Evolutionary conservation across 2,113 vertebrate genomes (phyloP).

Genomic region (Pygoscelis adeliae): DNA sequence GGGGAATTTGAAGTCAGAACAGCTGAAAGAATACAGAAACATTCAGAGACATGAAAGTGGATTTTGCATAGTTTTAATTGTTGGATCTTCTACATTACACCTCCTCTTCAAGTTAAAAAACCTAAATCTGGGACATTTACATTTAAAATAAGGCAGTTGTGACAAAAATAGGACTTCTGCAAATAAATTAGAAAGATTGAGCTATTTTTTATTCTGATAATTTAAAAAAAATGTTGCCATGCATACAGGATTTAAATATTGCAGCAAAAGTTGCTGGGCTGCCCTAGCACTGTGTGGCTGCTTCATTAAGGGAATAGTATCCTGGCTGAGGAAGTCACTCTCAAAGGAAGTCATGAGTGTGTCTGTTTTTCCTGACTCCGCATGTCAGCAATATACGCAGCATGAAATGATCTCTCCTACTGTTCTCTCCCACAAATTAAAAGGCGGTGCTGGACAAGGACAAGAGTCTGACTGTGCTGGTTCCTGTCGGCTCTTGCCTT

Average conservation of each 20-base stretch:
- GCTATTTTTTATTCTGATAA: neutral
- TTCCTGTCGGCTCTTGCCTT: neutral
- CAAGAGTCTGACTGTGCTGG: neutral
- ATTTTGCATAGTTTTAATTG: neutral
- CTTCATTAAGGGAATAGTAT: neutral
- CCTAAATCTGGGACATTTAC: neutral
- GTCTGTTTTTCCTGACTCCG: neutral
- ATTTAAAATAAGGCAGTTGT: neutral
- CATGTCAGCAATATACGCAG: neutral
- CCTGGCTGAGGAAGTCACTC: neutral
- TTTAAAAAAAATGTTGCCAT: neutral
- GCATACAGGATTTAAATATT: neutral
- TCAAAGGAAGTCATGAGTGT: neutral
- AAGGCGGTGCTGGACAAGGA: conserved; percentile 19
- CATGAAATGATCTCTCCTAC: neutral
- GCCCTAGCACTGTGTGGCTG: neutral
- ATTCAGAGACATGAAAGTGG: neutral
- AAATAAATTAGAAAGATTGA: neutral
- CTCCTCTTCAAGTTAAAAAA: neutral
- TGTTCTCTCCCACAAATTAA: conserved; percentile 15
- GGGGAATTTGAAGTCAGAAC: neutral
- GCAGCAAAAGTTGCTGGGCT: neutral
- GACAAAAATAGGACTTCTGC: neutral
- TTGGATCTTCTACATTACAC: neutral
- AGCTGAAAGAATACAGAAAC: neutral